Conservation (phyloP, 2,888 invertebrate genomes). For the Xylota segnis region DNA sequence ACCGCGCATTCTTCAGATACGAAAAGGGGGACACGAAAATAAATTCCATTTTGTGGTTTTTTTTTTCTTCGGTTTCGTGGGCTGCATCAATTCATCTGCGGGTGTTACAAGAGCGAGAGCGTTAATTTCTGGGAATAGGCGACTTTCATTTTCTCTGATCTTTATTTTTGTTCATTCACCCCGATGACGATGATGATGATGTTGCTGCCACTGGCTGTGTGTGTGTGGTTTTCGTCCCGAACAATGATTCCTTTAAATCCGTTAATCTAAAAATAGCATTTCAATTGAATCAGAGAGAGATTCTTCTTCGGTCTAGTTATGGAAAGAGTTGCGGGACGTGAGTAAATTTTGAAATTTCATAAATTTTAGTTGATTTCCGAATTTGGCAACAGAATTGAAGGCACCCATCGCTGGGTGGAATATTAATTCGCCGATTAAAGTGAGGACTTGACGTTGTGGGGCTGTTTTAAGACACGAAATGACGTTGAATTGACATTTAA, state of each 20-base stretch:
- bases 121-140: constrained; percentile 23
- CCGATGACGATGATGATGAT: constrained; percentile 35
- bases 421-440: constrained; percentile 37
- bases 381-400: constrained; percentile 29
- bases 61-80: not conserved
- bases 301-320: not conserved
- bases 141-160: constrained; percentile 36
- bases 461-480: constrained; percentile 15
- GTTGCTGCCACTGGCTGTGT: constrained; percentile 5
- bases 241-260: constrained; percentile 47
- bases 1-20: constrained; percentile 1
- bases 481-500: constrained; percentile 19
- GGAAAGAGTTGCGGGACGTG: constrained; percentile 53
- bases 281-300: constrained; percentile 47
- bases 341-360: constrained; percentile 40
- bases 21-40: constrained; percentile 25
- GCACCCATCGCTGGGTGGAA: constrained; percentile 40
- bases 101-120: constrained; percentile 2
- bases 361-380: constrained; percentile 47
- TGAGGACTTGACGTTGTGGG: constrained; percentile 35
- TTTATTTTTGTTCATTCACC: constrained; percentile 62
- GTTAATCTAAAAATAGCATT: constrained; percentile 63
- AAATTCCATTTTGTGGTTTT: constrained; percentile 30
- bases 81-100: constrained; percentile 24
- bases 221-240: constrained; percentile 37